Percentiles rank a stretch among this genome's conserved stretches.
phyloP scores from a whole-genome alignment of 1,140 invertebrate genomes.

The Drosophila novamexicana region DNA sequence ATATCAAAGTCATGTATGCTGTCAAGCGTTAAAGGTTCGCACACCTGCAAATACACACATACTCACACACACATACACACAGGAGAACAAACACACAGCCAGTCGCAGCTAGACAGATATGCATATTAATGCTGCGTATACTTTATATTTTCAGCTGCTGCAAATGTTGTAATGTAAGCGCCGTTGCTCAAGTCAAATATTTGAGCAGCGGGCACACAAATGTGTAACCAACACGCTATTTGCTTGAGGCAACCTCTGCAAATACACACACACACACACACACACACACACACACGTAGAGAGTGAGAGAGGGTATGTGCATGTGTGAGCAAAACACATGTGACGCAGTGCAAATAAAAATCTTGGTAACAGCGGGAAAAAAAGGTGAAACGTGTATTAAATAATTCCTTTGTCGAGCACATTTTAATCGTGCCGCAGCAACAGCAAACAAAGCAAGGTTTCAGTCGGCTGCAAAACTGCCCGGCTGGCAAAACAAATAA shows the following conservation, averaged over 20 bases:
- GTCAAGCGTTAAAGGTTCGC: slow-evolving; percentile 70
- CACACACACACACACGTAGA: neutral
- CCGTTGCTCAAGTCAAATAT: slow-evolving; percentile 72
- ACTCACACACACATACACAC: slow-evolving; percentile 12
- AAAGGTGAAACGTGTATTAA: slow-evolving; percentile 83
- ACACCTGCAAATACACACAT: slow-evolving; percentile 39
- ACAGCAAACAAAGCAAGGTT: slow-evolving; percentile 63
- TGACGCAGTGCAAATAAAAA: slow-evolving; percentile 75
- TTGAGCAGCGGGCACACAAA: slow-evolving; percentile 79
- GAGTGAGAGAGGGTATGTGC: neutral
- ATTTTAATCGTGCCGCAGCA: slow-evolving; percentile 81
- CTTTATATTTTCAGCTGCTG: slow-evolving; percentile 77
- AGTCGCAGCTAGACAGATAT: slow-evolving; percentile 48
- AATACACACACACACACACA: slow-evolving; percentile 18
- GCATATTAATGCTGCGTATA: slow-evolving; percentile 79
- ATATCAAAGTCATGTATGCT: slow-evolving; percentile 70
- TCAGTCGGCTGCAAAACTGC: slow-evolving; percentile 51
- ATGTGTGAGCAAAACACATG: slow-evolving; percentile 42
- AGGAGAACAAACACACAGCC: slow-evolving; percentile 7
- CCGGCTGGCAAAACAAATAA: slow-evolving; percentile 71
- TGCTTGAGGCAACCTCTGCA: slow-evolving; percentile 69
- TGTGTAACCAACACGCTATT: slow-evolving; percentile 82
- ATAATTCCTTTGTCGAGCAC: slow-evolving; percentile 83
- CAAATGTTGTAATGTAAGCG: slow-evolving; percentile 65
- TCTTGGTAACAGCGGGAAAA: slow-evolving; percentile 54